Evolutionary conservation across 2,888 invertebrate species (phyloP), one percentile per base, ranked within the genome.

Genomic region (Caenorhabditis virilis): DNA sequence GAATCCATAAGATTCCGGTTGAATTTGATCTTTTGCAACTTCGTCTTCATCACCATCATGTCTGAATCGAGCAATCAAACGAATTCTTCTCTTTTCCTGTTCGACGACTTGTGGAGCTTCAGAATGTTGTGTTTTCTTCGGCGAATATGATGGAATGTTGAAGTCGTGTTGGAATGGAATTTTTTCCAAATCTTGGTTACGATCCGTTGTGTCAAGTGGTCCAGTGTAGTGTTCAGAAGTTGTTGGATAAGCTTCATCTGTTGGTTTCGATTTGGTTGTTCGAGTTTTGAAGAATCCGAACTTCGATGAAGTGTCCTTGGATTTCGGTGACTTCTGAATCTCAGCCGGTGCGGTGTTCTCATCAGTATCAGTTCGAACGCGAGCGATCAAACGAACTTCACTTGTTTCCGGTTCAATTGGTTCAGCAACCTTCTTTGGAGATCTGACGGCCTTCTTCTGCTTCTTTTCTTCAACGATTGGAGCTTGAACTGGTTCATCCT

Each of bases 401-500:
- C 15, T 27, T 7, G 38, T 36, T 38, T 59, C 51, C 25, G 55
- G 51, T 6, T 50, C 61, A 35, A 23, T 23, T 43, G 56, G 43
- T 18, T 38, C 23, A 45, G 38, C 45, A n/a, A 45, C 51, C 18
- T 45, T 46, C 42, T 55, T 61, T 9, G 49, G 48, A n/a, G 53
- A 48, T 18, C n/a, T n/a, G n/a, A n/a, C n/a, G n/a, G n/a, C n/a
- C n/a, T n/a, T n/a, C n/a, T n/a, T n/a, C n/a, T n/a, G n/a, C n/a
- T n/a, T n/a, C n/a, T 51, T 56, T 30, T 30, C 20, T 20, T 33
- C 16, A 33, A 13, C 15, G 42, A 25, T 49, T 47, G 18, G 15
- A 53, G 39, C 25, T 53, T 39, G 30, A n/a, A 62, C 39, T 25
- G 65, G 65, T 22, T 62, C 62, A 16, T 54, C 53, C 35, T 63